phyloP scores from a whole-genome alignment of 2,797 vertebrate species.

The Cossypha caffra region DNA sequence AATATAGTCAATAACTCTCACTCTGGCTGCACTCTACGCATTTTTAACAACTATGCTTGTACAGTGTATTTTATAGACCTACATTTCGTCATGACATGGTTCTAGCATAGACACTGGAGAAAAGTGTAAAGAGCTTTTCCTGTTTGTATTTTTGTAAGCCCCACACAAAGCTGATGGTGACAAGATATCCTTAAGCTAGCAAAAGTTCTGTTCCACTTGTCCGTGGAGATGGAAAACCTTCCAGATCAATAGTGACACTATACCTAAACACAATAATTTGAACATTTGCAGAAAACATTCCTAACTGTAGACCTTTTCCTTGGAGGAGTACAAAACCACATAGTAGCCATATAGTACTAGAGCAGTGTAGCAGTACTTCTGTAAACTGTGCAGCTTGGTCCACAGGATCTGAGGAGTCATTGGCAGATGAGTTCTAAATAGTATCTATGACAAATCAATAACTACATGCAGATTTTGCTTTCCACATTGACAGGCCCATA shows the following conservation, averaged over 20 bases:
- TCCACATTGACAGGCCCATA: background rate
- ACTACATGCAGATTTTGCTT: background rate
- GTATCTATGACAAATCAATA: background rate
- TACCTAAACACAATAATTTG: background rate
- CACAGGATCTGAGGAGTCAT: background rate
- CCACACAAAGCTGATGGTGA: background rate
- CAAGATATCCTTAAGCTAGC: background rate
- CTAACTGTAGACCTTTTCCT: background rate
- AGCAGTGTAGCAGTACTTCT: background rate
- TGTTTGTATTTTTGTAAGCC: background rate
- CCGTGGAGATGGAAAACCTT: background rate
- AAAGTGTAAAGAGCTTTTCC: background rate
- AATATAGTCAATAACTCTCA: background rate
- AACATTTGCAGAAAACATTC: background rate
- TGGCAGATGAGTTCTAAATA: background rate
- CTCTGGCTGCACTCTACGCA: rapidly evolving
- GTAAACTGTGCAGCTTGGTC: background rate
- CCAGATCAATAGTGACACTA: background rate
- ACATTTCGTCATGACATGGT: background rate
- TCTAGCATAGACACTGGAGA: background rate
- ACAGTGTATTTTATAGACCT: background rate
- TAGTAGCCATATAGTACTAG: background rate
- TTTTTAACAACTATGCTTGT: background rate
- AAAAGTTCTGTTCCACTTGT: background rate
- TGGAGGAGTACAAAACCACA: background rate